phyloP scores from a whole-genome alignment of 2,113 vertebrate species.

The Eonycteris spelaea region DNA sequence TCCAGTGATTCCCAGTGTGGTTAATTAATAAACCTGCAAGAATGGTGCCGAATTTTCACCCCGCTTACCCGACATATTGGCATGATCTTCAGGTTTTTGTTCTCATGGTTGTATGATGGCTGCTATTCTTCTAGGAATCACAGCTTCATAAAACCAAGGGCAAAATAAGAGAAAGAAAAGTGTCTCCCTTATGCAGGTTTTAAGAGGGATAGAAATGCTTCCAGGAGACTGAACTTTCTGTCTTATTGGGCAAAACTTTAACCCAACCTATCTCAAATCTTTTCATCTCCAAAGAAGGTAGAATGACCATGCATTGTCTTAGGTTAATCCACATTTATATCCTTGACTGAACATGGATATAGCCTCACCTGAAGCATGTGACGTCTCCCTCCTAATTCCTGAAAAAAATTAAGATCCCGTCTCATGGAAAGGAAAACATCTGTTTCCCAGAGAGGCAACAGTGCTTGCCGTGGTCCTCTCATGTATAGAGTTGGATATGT shows the following conservation, averaged over 20 bases:
- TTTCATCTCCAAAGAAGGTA: background rate
- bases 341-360: background rate
- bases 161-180: background rate
- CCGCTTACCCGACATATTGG: background rate
- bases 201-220: background rate
- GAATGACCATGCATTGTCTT: background rate
- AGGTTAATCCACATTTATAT: background rate
- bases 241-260: background rate
- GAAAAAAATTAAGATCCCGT: background rate
- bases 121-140: background rate
- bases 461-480: rapidly evolving
- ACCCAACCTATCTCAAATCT: background rate
- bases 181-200: background rate
- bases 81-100: background rate
- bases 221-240: background rate
- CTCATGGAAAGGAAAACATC: background rate
- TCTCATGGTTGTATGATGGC: too few species aligned
- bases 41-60: background rate
- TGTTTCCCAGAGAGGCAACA: rapidly evolving
- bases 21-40: background rate
- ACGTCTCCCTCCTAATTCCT: too few species aligned
- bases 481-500: background rate
- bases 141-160: background rate
- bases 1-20: background rate
- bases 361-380: background rate